Evolutionary conservation across 2,797 vertebrate genomes (phyloP).

Genomic region (Pangasius sanitwongsei): DNA sequence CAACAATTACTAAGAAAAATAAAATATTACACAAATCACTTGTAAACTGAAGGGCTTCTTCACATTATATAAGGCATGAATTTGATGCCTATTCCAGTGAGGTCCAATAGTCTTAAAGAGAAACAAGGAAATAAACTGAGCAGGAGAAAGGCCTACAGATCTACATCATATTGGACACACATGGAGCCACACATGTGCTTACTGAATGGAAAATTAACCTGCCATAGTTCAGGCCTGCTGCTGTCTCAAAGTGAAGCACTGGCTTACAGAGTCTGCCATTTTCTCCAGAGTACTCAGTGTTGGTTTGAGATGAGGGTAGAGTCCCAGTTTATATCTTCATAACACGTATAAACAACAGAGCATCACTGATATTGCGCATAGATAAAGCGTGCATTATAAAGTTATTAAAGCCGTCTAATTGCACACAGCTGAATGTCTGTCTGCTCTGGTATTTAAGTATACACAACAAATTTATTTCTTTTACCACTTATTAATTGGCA

Average conservation of each 20-base stretch:
- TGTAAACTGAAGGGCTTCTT: slow-evolving; percentile 72
- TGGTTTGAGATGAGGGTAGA: slow-evolving; percentile 58
- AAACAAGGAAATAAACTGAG: not conserved
- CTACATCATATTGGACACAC: not conserved
- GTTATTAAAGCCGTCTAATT: not conserved
- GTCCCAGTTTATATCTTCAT: slow-evolving; percentile 73
- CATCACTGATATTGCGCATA: not conserved
- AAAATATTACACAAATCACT: slow-evolving; percentile 55
- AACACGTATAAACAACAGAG: slow-evolving; percentile 64
- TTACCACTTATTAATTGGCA: not conserved
- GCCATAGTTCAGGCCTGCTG: slow-evolving; percentile 68
- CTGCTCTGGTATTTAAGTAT: not conserved
- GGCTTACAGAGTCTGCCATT: slow-evolving; percentile 66
- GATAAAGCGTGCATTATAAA: not conserved
- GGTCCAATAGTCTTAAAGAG: slow-evolving; percentile 67
- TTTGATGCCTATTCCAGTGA: slow-evolving; percentile 76
- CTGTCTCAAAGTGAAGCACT: slow-evolving; percentile 61
- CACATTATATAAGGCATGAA: slow-evolving; percentile 63
- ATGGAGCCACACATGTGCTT: not conserved
- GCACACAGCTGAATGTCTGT: not conserved
- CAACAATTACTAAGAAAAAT: not conserved
- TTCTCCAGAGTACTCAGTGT: slow-evolving; percentile 66
- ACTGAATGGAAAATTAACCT: slow-evolving; percentile 65
- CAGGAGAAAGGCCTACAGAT: not conserved
- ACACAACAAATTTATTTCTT: not conserved